phyloP scores from a whole-genome alignment of 2,888 invertebrate species.

The Polia nebulosa region DNA sequence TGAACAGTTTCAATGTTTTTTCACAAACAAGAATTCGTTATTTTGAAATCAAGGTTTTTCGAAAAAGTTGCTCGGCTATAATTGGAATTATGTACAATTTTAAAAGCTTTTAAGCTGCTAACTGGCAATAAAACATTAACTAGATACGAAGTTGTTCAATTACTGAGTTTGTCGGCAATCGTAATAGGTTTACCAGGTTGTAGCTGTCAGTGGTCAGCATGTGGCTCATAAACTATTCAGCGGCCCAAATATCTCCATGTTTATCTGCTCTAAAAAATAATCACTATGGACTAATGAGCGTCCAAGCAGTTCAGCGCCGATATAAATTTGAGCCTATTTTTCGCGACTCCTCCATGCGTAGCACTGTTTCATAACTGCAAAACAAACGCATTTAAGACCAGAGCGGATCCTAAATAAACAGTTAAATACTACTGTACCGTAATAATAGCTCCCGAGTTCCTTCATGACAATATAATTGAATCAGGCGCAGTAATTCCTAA shows the following conservation, averaged over 20 bases:
- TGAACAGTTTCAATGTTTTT: conserved; percentile 43
- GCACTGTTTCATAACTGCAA: conserved; percentile 10
- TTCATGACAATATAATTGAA: conserved; percentile 84
- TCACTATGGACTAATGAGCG: conserved; percentile 12
- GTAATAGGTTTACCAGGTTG: conserved; percentile 46
- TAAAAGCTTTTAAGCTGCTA: conserved; percentile 32
- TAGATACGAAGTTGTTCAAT: conserved; percentile 54
- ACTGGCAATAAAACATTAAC: conserved; percentile 47
- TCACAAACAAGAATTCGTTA: conserved; percentile 30
- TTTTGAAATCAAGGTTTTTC: conserved; percentile 32
- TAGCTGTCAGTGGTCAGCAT: conserved; percentile 52
- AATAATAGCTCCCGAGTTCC: conserved; percentile 75
- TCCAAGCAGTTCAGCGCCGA: no score
- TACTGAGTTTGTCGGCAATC: conserved; percentile 50
- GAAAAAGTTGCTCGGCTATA: conserved; percentile 14
- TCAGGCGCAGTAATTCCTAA: conserved; percentile 75
- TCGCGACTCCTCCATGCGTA: background rate
- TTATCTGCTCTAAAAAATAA: conserved; percentile 36
- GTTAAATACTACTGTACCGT: conserved; percentile 70
- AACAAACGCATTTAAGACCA: conserved; percentile 34
- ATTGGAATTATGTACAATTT: conserved; percentile 39
- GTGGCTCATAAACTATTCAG: conserved; percentile 43
- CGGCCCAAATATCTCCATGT: conserved; percentile 38
- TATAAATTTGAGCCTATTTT: background rate
- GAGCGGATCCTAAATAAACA: conserved; percentile 57